Percentiles rank a stretch among this genome's conserved stretches.
phyloP scores from a whole-genome alignment of 2,888 invertebrate species.

The Anaspis maculata region DNA sequence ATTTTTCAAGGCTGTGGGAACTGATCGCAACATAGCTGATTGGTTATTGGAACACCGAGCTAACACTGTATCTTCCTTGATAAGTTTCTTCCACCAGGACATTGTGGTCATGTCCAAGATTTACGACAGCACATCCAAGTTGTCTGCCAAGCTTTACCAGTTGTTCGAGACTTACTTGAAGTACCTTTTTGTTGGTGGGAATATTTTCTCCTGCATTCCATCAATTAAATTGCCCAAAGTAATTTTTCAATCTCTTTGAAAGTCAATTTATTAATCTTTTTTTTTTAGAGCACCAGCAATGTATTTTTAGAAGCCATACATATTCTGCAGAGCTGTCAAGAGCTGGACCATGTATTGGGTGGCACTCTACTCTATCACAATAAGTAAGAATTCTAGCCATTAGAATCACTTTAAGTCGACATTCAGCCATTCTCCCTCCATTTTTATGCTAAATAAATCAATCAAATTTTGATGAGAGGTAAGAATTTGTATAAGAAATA shows the following conservation, averaged over 20 bases:
- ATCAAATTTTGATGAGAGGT: too few species aligned
- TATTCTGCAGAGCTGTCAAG: slow-evolving; percentile 75
- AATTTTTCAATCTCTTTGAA: slow-evolving; percentile 7
- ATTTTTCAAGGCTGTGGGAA: slow-evolving; percentile 75
- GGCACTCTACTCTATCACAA: slow-evolving; percentile 83
- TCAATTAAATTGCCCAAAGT: slow-evolving; percentile 77
- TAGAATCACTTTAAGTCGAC: too few species aligned
- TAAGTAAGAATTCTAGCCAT: slow-evolving; percentile 53
- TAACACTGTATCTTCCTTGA: slow-evolving; percentile 63
- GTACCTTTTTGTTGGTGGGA: slow-evolving; percentile 73
- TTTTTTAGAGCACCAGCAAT: slow-evolving; percentile 70
- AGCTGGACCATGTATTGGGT: slow-evolving; percentile 69
- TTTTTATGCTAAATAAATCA: too few species aligned
- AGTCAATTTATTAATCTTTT: slow-evolving; percentile 1
- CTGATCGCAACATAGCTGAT: slow-evolving; percentile 77
- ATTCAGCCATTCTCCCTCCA: too few species aligned
- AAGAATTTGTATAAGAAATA: too few species aligned
- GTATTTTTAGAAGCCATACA: slow-evolving; percentile 83
- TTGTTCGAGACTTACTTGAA: slow-evolving; percentile 87
- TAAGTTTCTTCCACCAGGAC: slow-evolving; percentile 80
- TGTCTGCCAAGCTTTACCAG: slow-evolving; percentile 69
- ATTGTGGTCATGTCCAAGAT: slow-evolving; percentile 57
- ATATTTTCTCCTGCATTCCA: slow-evolving; percentile 76
- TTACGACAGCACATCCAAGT: slow-evolving; percentile 48
- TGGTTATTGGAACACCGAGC: slow-evolving; percentile 74